phyloP scores from a whole-genome alignment of 1,140 invertebrate species.

The Meloidogyne hapla region DNA sequence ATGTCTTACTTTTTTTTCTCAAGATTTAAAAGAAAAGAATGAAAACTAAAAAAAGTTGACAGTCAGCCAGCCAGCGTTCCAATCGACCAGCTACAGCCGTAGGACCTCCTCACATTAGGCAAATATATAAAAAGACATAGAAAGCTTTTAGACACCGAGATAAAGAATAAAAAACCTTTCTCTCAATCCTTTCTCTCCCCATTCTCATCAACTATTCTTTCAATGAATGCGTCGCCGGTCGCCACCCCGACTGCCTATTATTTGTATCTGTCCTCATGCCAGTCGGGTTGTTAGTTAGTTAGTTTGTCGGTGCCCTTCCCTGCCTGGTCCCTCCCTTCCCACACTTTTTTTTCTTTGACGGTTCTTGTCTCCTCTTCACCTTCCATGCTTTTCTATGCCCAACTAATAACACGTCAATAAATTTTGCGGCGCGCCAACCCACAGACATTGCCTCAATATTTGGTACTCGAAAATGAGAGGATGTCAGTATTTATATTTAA shows the following conservation, averaged over 20 bases:
- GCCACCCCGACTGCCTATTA: not conserved
- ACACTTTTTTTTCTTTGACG: not conserved
- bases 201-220: not conserved
- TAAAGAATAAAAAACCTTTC: too few relatives aligned
- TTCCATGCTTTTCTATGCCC: conserved; percentile 8
- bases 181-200: not conserved
- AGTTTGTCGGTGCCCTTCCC: not conserved
- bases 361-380: conserved; percentile 1
- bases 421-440: conserved; percentile 16
- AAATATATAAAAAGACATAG: not conserved
- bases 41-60: not conserved
- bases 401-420: conserved; percentile 28
- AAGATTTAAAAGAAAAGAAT: not conserved
- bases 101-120: not conserved
- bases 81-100: not conserved
- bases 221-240: not conserved
- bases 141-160: too few relatives aligned
- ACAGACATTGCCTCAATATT: conserved; percentile 3
- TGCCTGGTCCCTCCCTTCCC: not conserved
- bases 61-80: not conserved
- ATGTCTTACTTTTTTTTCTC: not conserved
- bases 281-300: not conserved
- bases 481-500: conserved; percentile 12
- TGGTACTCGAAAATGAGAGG: conserved; percentile 7
- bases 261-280: not conserved